These are phyloP conservation scores for Oryzias sinensis DNA, from an alignment of 2,797 vertebrate species.

Conservation along the genomic window DNA sequence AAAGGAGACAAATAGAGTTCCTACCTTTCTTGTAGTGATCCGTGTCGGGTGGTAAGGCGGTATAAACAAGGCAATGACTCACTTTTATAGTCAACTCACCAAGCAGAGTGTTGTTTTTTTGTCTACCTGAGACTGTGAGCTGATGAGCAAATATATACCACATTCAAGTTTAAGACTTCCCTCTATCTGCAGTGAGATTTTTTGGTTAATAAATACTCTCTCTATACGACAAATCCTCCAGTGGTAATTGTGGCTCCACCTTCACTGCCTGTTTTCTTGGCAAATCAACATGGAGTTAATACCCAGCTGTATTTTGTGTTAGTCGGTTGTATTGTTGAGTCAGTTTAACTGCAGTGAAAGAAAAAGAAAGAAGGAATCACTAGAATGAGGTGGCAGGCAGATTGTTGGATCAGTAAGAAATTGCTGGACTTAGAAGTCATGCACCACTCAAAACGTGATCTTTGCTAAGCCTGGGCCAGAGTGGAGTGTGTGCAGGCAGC, in stretches of 20 bases:
- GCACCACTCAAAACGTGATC: neutral
- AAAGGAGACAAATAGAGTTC: constrained; percentile 19
- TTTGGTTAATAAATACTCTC: neutral
- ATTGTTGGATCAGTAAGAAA: neutral
- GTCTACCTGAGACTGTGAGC: constrained; percentile 16
- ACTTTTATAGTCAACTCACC: constrained; percentile 28
- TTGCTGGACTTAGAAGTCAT: neutral
- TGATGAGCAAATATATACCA: no score
- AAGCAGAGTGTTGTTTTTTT: constrained; percentile 8
- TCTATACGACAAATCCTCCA: neutral
- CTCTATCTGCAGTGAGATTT: neutral
- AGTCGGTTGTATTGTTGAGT: no score
- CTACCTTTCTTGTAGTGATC: constrained; percentile 31
- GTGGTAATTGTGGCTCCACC: constrained; percentile 23
- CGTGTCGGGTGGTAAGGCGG: neutral
- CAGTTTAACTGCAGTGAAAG: no score
- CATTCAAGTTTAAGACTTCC: constrained; percentile 42
- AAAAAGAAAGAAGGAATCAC: no score
- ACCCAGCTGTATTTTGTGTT: constrained; percentile 37
- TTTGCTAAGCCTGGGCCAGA: neutral
- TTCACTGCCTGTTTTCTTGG: constrained; percentile 23
- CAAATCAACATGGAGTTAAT: constrained; percentile 24
- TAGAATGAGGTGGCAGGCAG: neutral
- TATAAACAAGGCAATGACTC: neutral
- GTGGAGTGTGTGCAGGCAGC: neutral